Base-by-base conservation (phyloP, 2,797 vertebrate genomes). In the Salarias fasciatus region DNA sequence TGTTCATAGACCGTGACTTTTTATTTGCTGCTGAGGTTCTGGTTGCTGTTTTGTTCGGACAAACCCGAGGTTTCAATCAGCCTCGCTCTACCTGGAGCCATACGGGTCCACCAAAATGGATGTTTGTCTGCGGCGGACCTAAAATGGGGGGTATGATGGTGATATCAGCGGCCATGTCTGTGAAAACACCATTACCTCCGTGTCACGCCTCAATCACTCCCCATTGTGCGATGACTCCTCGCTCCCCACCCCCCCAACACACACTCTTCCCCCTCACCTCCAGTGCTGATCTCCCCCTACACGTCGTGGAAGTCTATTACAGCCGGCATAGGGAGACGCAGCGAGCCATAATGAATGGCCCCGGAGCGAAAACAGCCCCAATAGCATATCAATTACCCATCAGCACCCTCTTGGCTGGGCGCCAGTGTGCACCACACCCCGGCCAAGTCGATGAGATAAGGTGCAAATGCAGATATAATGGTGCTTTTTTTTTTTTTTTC, bases 151-250 rank as follows among this genome's bases (percentile, higher is more conserved):
- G 81, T 78, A 82, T 84, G 84, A 83, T 79, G 73, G 80, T 15
- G 82, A 82, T 90, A 89, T 87, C 81, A 79, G 79, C 74, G 28
- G 80, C 86, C 75, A 80, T 85, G 90, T 90, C 89, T 91, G 86
- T 89, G 88, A 91, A 91, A 91, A 90, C 88, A 88, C 86, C 75
- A 91, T 92, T 92, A 92, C 84, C 89, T 87, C 70, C 77, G 61
- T 80, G 90, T 93, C 91, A 91, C 79, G 88, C 91, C 88, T 92
- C 92, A 89, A 89, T 91, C 90, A 88, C 85, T 89, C 87, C 87
- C 86, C 84, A 86, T 88, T 89, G 89, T 90, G 81, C 43, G 42
- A 69, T 59, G 84, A 70, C 73, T 80, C 37, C 1, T 70, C 56
- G 55, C 59, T 9, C 2, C 37, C 8, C 36, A 15, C 43, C n/a